Evolutionary conservation across 2,797 vertebrate genomes (phyloP).

Genomic region (Bryconaethiops microstoma): DNA sequence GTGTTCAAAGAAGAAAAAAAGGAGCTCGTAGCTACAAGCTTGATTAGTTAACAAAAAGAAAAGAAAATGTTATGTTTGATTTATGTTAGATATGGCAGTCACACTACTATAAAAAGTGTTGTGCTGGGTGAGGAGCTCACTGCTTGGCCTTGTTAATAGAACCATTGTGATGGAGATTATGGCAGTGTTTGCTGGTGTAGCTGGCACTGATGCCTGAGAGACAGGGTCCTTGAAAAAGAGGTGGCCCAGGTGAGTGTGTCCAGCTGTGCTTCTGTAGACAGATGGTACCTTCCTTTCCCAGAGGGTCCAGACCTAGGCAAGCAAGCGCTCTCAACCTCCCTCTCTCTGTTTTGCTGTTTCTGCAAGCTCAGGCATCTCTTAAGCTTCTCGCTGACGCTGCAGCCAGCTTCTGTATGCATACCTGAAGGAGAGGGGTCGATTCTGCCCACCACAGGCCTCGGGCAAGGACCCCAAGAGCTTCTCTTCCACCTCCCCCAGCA

Average conservation of each 20-base stretch:
- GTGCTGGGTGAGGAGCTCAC: background rate
- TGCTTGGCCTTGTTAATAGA: background rate
- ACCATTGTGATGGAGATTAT: background rate
- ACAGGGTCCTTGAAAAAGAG: background rate
- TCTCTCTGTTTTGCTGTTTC: background rate
- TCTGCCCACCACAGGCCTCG: conserved; percentile 35
- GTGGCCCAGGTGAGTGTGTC: conserved; percentile 22
- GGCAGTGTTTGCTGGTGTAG: background rate
- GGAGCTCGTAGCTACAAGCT: too few species aligned
- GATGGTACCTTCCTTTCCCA: conserved; percentile 26
- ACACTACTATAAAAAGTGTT: background rate
- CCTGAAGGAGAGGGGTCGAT: background rate
- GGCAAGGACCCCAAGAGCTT: conserved; percentile 26
- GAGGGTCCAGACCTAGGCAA: background rate
- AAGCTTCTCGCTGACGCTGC: conserved; percentile 19
- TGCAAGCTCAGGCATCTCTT: conserved; percentile 32
- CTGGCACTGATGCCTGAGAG: conserved; percentile 3
- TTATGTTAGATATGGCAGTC: background rate
- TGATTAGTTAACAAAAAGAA: background rate
- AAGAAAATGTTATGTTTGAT: background rate
- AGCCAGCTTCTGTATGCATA: background rate
- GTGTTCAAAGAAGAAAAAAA: too few species aligned
- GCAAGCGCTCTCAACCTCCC: background rate
- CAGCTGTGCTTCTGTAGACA: conserved; percentile 35
- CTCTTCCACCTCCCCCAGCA: conserved; percentile 21